Conservation (phyloP, 2,113 vertebrate genomes). For the Alaudala cheleensis region DNA sequence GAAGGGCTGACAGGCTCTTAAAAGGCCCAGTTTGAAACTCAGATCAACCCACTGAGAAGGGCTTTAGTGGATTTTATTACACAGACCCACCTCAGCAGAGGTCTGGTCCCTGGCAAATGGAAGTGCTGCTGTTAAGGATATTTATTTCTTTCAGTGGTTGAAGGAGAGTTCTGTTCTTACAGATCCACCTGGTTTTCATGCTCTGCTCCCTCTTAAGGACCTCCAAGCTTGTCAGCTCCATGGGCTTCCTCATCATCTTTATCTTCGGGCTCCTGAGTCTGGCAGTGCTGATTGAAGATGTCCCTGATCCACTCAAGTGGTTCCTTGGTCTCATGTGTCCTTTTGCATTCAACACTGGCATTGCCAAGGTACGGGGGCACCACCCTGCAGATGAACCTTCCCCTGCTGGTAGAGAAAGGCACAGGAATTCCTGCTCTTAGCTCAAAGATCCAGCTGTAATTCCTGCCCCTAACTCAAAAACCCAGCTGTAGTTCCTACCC, state of each 20-base stretch:
- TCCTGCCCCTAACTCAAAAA: no score
- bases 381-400: neutral
- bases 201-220: slow-evolving; percentile 86
- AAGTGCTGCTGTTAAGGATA: neutral
- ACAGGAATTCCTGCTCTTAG: neutral
- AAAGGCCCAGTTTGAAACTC: neutral
- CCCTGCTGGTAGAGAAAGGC: neutral
- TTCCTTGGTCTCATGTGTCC: slow-evolving; percentile 84
- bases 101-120: neutral
- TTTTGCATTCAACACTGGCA: slow-evolving; percentile 85
- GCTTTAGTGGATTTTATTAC: neutral
- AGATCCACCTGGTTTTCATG: slow-evolving; percentile 91
- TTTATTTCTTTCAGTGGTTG: neutral
- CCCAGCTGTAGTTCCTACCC: no score
- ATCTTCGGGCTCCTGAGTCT: slow-evolving; percentile 86
- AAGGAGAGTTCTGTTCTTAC: neutral
- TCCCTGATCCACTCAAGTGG: slow-evolving; percentile 80
- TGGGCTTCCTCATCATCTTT: slow-evolving; percentile 82
- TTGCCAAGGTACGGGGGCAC: slow-evolving; percentile 78
- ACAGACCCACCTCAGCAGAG: neutral
- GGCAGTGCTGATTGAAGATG: slow-evolving; percentile 77
- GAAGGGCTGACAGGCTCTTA: neutral
- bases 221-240: slow-evolving; percentile 79
- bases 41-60: neutral
- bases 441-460: neutral